Conservation (phyloP, 2,113 vertebrate species). For the Chloropsis hardwickii region DNA sequence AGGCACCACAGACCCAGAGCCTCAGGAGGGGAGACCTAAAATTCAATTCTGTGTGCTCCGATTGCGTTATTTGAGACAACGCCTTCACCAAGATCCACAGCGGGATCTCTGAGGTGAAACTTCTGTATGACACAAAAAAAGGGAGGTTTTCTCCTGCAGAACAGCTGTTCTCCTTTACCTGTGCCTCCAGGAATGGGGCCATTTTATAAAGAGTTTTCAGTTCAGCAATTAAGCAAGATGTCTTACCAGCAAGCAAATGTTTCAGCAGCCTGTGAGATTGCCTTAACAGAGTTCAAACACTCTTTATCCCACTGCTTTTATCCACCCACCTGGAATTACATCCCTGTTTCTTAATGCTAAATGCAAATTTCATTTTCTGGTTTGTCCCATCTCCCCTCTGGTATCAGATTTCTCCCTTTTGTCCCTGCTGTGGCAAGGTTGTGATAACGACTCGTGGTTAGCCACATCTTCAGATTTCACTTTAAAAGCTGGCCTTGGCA, state of each 20-base stretch:
- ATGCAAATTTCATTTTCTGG: background rate
- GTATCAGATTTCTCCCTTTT: background rate
- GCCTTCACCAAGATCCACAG: background rate
- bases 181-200: background rate
- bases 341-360: background rate
- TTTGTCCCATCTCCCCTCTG: background rate
- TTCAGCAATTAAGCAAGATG: background rate
- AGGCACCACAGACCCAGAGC: background rate
- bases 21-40: background rate
- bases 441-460: background rate
- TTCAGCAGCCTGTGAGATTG: background rate
- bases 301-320: background rate
- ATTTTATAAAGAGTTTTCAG: background rate
- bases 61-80: background rate
- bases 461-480: background rate
- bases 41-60: background rate
- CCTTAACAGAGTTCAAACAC: background rate
- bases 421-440: background rate
- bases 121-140: background rate
- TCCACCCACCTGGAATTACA: background rate
- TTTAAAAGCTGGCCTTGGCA: background rate
- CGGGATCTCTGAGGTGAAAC: background rate
- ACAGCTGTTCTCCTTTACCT: background rate
- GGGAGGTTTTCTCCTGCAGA: background rate
- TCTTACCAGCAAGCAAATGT: background rate